Evolutionary conservation across 1,140 invertebrate species (phyloP).

Genomic region (Drosophila santomea): DNA sequence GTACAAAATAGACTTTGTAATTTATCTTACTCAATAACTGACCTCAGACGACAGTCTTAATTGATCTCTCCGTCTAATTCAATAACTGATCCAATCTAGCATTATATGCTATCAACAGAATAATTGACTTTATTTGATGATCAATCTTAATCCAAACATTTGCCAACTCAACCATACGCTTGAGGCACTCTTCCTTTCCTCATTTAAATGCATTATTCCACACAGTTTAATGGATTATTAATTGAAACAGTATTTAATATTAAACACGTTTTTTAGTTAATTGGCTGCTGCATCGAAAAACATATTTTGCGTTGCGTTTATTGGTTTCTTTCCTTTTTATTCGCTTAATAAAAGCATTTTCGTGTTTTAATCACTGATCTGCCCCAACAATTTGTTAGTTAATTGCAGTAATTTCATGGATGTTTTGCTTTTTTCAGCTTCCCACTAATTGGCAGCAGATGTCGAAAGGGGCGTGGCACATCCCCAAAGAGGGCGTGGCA

Average conservation of each 20-base stretch:
- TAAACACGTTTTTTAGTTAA: slow-evolving; percentile 5
- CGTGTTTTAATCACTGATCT: slow-evolving; percentile 76
- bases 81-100: slow-evolving; percentile 11
- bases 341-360: slow-evolving; percentile 70
- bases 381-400: slow-evolving; percentile 76
- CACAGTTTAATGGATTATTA: background rate
- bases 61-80: slow-evolving; percentile 16
- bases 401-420: slow-evolving; percentile 68
- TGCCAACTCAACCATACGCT: background rate
- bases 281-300: slow-evolving; percentile 3
- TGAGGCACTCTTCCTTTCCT: background rate
- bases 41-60: slow-evolving; percentile 26
- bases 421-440: slow-evolving; percentile 33
- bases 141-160: slow-evolving; percentile 4
- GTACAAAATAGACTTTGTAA: background rate
- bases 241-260: background rate
- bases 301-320: slow-evolving; percentile 21
- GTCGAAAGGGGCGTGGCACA: slow-evolving; percentile 23
- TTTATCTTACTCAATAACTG: slow-evolving; percentile 26
- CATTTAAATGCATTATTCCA: background rate
- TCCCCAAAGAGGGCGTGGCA: background rate
- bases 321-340: slow-evolving; percentile 16
- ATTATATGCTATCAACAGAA: background rate
- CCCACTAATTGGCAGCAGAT: slow-evolving; percentile 37
- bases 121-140: slow-evolving; percentile 1